Percentiles rank a stretch among this genome's conserved stretches.
Evolutionary conservation across 35 echinoderm and acorn worm genomes (phyloP).

Genomic region (Heliocidaris tuberculata): DNA sequence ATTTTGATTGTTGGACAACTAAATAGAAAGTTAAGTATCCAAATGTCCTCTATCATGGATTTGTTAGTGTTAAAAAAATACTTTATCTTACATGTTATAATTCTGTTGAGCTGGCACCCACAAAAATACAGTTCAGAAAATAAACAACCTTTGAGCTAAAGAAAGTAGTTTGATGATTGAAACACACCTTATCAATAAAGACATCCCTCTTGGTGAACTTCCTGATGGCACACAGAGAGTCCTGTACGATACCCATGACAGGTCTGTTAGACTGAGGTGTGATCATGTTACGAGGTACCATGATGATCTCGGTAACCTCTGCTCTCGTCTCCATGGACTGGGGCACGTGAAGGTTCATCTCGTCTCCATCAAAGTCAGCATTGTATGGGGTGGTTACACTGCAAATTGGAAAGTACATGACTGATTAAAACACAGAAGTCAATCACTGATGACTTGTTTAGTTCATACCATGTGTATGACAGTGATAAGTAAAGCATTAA

Average conservation of each 20-base stretch:
- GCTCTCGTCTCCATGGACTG: slow-evolving; percentile 92
- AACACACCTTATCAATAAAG: slow-evolving; percentile 83
- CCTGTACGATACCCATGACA: slow-evolving; percentile 99
- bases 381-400: slow-evolving; percentile 99
- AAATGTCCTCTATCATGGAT: no score
- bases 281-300: slow-evolving; percentile 94
- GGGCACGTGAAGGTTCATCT: slow-evolving; percentile 98
- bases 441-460: neutral
- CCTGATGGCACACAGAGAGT: slow-evolving; percentile 88
- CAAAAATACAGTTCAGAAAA: no score
- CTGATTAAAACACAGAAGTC: neutral
- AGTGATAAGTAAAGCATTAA: no score
- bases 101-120: no score
- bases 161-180: no score
- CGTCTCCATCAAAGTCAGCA: slow-evolving; percentile 99
- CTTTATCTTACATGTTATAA: no score
- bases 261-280: slow-evolving; percentile 99
- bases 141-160: no score
- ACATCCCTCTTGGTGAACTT: slow-evolving; percentile 99
- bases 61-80: no score
- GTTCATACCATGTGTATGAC: no score
- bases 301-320: slow-evolving; percentile 96
- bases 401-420: neutral
- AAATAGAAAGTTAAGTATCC: no score
- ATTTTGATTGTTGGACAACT: no score